These are phyloP conservation scores for Equus przewalskii DNA, from an alignment of 2,113 vertebrate genomes.

Conservation along the genomic window DNA sequence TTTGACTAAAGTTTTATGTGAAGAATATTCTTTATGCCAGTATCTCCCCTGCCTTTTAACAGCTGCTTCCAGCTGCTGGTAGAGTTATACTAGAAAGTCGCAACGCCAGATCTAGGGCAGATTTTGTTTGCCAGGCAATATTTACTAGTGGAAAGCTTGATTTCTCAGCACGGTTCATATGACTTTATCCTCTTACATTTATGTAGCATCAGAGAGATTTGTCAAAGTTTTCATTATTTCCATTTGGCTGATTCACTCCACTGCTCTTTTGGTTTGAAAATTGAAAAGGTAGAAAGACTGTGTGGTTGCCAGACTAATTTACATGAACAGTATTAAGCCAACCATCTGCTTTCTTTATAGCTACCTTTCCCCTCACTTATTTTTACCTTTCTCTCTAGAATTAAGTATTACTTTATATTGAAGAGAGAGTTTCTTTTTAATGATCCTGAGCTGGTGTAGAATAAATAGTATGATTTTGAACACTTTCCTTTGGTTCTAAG, in stretches of 20 bases:
- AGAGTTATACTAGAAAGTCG: background rate
- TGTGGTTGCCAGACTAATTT: background rate
- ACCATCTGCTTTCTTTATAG: background rate
- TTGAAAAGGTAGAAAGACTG: background rate
- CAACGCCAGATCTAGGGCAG: background rate
- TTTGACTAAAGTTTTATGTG: background rate
- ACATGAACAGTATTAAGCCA: background rate
- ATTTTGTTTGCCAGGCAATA: conserved; percentile 43
- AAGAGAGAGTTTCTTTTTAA: conserved; percentile 8
- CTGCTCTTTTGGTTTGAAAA: conserved; percentile 17
- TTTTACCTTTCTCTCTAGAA: conserved; percentile 41
- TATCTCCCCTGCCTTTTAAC: background rate
- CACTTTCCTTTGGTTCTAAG: background rate
- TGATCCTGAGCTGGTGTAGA: background rate
- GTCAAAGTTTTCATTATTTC: conserved; percentile 30
- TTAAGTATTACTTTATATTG: conserved; percentile 42
- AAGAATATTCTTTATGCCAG: background rate
- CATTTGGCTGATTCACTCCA: background rate
- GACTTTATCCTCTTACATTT: background rate
- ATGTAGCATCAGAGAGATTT: conserved; percentile 7
- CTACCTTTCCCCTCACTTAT: background rate
- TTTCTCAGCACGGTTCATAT: background rate
- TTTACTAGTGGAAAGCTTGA: conserved; percentile 41
- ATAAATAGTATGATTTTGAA: conserved; percentile 50
- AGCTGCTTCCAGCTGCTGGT: background rate